Percentiles rank a stretch among this genome's conserved stretches.
These are phyloP conservation scores for Drosophila parabipectinata DNA, from an alignment of 1,140 invertebrate genomes.

Conservation along the genomic window DNA sequence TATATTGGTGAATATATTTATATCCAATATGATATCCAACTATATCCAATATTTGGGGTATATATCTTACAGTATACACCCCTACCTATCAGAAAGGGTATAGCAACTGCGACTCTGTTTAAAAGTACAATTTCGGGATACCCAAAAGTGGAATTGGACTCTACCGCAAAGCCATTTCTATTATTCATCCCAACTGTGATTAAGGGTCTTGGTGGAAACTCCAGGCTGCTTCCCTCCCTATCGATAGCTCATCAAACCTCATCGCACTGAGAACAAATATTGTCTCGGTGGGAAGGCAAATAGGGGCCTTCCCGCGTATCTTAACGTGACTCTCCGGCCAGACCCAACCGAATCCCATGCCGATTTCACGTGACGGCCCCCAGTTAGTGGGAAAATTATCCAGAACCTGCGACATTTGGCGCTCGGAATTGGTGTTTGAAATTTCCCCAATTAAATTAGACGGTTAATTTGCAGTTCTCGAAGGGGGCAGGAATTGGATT, in stretches of 20 bases:
- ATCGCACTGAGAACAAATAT: too few relatives aligned
- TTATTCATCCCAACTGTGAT: constrained; percentile 12
- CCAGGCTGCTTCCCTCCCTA: too few relatives aligned
- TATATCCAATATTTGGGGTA: too few relatives aligned
- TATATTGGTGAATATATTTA: too few relatives aligned
- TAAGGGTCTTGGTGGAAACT: not conserved
- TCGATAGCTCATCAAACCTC: not conserved
- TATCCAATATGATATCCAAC: too few relatives aligned
- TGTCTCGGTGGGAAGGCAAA: not conserved
- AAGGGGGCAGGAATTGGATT: constrained; percentile 61
- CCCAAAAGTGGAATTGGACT: not conserved
- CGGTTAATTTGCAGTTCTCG: constrained; percentile 44
- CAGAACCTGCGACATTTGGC: constrained; percentile 28
- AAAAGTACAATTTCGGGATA: not conserved
- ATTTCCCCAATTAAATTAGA: constrained; percentile 68
- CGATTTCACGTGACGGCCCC: constrained; percentile 12
- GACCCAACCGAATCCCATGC: constrained; percentile 9
- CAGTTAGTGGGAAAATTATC: constrained; percentile 27
- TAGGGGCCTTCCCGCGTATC: not conserved
- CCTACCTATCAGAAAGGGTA: too few relatives aligned
- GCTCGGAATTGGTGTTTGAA: constrained; percentile 40
- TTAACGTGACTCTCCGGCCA: constrained; percentile 1
- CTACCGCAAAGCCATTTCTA: not conserved
- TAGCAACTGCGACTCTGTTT: too few relatives aligned
- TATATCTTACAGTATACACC: too few relatives aligned